Base-by-base conservation (phyloP, 2,797 vertebrate species). In the Fundulus diaphanus region DNA sequence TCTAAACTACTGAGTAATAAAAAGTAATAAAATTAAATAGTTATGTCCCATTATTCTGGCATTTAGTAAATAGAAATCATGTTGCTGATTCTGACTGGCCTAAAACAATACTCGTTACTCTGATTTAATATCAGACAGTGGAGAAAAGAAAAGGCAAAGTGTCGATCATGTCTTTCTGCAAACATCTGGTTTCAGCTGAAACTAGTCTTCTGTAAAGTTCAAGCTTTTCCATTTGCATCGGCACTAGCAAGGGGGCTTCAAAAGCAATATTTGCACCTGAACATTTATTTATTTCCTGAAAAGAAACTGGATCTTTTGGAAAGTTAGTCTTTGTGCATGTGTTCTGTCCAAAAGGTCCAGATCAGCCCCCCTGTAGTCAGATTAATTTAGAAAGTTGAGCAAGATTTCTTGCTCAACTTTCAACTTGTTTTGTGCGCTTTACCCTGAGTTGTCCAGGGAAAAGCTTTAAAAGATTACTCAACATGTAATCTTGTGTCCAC, bases 361-460 rank as follows among this genome's bases (percentile, higher is more conserved):
- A 79, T 78, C 70, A 66, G 16, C 66, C 85, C 77, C 48, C 54
- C 12, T 9, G 56, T 22, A 83, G 85, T 87, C 57, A 77, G 81
- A 70, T 82, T 81, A 57, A 83, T 68, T 87, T 82, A 63, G 69
- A 85, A 78, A 78, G 81, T 90, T 82, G 71, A 81, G 85, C 88
- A 91, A 92, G 88, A 46, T 74, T 82, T 81, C 65, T 27, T 77
- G n/a, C n/a, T n/a, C n/a, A n/a, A n/a, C n/a, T n/a, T n/a, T n/a
- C n/a, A 72, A 87, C 76, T 56, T 74, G 66, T 68, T 80, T 75
- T 75, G 73, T 72, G 76, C 72, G 76, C 72, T 85, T 13, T 40
- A 20, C 27, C 40, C 20, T 78, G 61, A 65, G 81, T 78, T 73
- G 68, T 22, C 70, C 52, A 74, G 84, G 78, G 89, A 74, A 77